Evolutionary conservation across 92 coral and sea anemone genomes (phyloP), one percentile per base, ranked within the genome.

Genomic region (Actinostola sp.): DNA sequence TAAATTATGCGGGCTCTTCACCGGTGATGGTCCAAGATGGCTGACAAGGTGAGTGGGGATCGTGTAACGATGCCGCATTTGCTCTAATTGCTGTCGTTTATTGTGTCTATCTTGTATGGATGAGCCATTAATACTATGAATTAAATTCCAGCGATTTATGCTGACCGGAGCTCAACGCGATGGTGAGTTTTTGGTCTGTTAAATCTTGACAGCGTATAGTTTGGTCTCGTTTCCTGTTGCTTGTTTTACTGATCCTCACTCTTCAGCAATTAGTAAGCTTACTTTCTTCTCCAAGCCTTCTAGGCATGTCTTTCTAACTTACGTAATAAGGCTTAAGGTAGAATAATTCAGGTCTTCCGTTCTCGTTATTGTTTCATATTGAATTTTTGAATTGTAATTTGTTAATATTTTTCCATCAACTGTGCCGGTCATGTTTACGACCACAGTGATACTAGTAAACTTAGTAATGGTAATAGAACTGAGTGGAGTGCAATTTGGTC

Each of bases 81-180:
- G 61, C 45, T 50, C 62, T 28, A 68, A 43, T 46, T 36, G 11
- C 16, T 4, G 8, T 17, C 66, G n/a, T 61, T 61, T 61, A 61
- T 61, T 11, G 33, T 35, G 14, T 45, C 53, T 38, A 1, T 6
- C 20, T 41, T 59, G 19, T 5, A n/a, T 21, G 38, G 24, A 16
- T 10, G 25, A 61, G 35, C 34, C 8, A 27, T 41, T 48, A 49
- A 57, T 33, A 26, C 28, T 66, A 72, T 72, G 27, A n/a, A 43
- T 75, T 91, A 57, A 79, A 54, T 78, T 91, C 21, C 80, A 93
- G 98, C 87, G 84, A 58, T 91, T 91, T 71, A 81, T 93, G 58
- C 79, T 93, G 43, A 93, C 98, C 48, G 98, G 91, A 67, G 84
- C 96, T 45, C 98, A 93, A 58, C 82, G 84, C 71, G 98, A 93